Evolutionary conservation across 1,140 invertebrate genomes (phyloP).

Genomic region (Drosophila subpulchrella): DNA sequence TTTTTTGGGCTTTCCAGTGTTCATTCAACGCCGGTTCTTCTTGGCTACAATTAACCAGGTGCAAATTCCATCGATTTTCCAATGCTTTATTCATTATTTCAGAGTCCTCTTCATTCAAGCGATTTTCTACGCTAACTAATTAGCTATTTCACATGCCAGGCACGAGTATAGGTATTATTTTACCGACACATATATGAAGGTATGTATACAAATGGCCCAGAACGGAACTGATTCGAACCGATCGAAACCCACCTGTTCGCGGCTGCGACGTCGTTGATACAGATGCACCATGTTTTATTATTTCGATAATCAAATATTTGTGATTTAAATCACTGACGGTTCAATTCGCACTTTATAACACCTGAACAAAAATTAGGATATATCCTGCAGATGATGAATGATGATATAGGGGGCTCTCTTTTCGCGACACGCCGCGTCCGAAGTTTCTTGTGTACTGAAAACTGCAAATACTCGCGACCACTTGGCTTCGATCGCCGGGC

Average conservation of each 20-base stretch:
- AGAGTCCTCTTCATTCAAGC: constrained; percentile 28
- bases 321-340: background rate
- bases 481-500: constrained; percentile 28
- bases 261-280: constrained; percentile 65
- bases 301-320: background rate
- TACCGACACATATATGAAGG: background rate
- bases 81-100: constrained; percentile 13
- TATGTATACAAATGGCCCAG: background rate
- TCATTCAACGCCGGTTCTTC: background rate
- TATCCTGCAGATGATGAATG: constrained; percentile 1
- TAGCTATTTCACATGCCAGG: constrained; percentile 48
- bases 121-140: constrained; percentile 36
- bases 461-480: constrained; percentile 22
- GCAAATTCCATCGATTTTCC: constrained; percentile 9
- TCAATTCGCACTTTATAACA: constrained; percentile 7
- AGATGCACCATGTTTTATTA: constrained; percentile 65
- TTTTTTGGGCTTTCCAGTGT: background rate
- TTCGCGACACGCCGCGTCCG: constrained; percentile 62
- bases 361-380: constrained; percentile 10
- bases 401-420: background rate
- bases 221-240: constrained; percentile 20
- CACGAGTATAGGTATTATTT: constrained; percentile 14
- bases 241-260: constrained; percentile 67
- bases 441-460: constrained; percentile 69
- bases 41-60: constrained; percentile 1